Base-by-base conservation (phyloP, 2,113 vertebrate genomes). In the Aythya baeri region DNA sequence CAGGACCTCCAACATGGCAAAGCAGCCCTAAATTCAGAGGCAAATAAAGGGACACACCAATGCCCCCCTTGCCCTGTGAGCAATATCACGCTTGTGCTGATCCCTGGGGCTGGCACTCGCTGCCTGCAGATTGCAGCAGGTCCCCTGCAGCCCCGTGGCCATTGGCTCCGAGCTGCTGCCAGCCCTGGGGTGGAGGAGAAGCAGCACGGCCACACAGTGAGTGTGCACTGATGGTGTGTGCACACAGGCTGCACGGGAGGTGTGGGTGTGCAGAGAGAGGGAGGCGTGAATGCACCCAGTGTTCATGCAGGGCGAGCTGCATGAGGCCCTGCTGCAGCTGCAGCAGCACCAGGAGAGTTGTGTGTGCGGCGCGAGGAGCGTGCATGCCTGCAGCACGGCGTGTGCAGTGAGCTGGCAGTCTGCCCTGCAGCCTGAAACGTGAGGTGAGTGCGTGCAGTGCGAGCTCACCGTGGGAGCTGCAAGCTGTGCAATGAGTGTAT, bases 361-460 rank as follows among this genome's bases (percentile, higher is more conserved):
- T 5, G 13, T 4, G 22, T 10, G 55, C 2, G 0, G 18, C 0
- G 0, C 5, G 26, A 22, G 2, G 2, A 2, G 17, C 7, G 23
- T 13, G 13, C 29, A 16, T 0, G 0, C 29, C 20, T 76, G 63
- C 57, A 26, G 43, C 1, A 29, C 1, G 9, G 26, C 2, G 1
- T 7, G 26, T 15, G 1, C 43, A 10, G 18, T 1, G 52, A 54
- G 27, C 31, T 34, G 52, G 2, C 2, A 8, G 18, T 7, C 46
- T n/a, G 50, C 10, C 1, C 17, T 23, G 67, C 54, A 52, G 41
- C 1, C 0, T 36, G 41, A 49, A 29, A 11, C 3, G 25, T 0
- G 2, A 20, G 23, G 54, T 1, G 44, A 4, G 4, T 11, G 43
- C 1, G 1, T 2, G 18, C 34, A 22, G 14, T 7, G 22, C 11